These are phyloP conservation scores for Malachius bipustulatus DNA, from an alignment of 2,888 invertebrate genomes.

Conservation along the genomic window DNA sequence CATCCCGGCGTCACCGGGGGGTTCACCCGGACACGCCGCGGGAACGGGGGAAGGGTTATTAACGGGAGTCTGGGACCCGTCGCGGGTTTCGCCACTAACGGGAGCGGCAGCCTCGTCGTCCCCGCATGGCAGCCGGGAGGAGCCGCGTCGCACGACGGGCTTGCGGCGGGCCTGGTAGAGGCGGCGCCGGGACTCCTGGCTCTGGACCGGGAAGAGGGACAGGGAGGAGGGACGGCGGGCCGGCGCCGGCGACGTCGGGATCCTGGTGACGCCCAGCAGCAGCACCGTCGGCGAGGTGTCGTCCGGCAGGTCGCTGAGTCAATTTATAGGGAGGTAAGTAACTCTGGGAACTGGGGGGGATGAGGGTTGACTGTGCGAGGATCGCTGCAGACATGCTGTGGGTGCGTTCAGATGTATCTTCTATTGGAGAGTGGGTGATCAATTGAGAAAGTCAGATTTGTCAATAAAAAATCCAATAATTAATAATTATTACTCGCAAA, in stretches of 20 bases:
- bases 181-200: slow-evolving; percentile 19
- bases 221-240: slow-evolving; percentile 31
- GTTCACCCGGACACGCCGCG: slow-evolving; percentile 25
- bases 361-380: no score
- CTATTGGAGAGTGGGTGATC: no score
- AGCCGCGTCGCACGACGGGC: slow-evolving; percentile 33
- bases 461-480: no score
- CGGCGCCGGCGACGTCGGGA: slow-evolving; percentile 34
- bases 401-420: no score
- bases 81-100: slow-evolving; percentile 9
- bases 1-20: slow-evolving; percentile 48
- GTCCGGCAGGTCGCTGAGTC: slow-evolving; percentile 53
- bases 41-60: no score
- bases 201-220: slow-evolving; percentile 19
- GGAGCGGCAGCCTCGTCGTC: slow-evolving; percentile 6
- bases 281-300: slow-evolving; percentile 46
- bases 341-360: no score
- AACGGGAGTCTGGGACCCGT: background rate
- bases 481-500: no score
- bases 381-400: no score
- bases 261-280: slow-evolving; percentile 49
- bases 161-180: background rate
- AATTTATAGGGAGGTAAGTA: no score
- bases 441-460: no score
- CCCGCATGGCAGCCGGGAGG: background rate